A percentile compares a stretch with the other conserved stretches of the same genome.
Evolutionary conservation across 2,113 vertebrate genomes (phyloP).

Genomic region (Morone chrysops): DNA sequence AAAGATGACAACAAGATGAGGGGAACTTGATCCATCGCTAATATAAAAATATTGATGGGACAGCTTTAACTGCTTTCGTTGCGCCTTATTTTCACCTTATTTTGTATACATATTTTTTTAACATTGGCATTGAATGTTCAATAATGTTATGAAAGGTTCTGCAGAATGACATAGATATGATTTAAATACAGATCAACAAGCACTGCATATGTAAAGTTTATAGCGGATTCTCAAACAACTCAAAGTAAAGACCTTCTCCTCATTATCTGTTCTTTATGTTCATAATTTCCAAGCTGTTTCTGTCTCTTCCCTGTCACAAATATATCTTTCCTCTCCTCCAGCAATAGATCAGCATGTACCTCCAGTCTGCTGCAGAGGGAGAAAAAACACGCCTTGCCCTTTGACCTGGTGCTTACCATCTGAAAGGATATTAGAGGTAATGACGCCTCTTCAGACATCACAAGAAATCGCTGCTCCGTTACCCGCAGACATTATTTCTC

Average conservation of each 20-base stretch:
- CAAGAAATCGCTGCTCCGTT: conserved; percentile 51
- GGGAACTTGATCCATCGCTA: too few species aligned
- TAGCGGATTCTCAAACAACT: neutral
- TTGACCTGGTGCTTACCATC: conserved; percentile 62
- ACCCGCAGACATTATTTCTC: conserved; percentile 40
- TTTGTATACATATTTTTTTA: neutral
- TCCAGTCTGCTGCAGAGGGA: conserved; percentile 1
- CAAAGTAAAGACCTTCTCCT: neutral
- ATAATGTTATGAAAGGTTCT: neutral
- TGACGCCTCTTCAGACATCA: conserved; percentile 63
- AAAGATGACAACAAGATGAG: too few species aligned
- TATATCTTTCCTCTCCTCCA: conserved; percentile 10
- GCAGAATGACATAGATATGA: neutral
- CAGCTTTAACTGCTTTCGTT: neutral
- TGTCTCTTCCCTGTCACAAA: conserved; percentile 1
- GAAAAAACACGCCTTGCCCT: conserved; percentile 56
- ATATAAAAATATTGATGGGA: neutral
- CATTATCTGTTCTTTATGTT: neutral
- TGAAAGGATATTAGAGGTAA: conserved; percentile 68
- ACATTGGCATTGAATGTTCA: neutral
- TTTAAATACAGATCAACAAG: neutral
- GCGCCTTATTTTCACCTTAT: too few species aligned
- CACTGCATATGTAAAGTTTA: neutral
- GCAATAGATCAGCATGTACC: conserved; percentile 13
- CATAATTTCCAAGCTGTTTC: neutral